A percentile compares a stretch with the other conserved stretches of the same genome.
Evolutionary conservation across 2,797 vertebrate genomes (phyloP).

Genomic region (Leptatherina wallacei): DNA sequence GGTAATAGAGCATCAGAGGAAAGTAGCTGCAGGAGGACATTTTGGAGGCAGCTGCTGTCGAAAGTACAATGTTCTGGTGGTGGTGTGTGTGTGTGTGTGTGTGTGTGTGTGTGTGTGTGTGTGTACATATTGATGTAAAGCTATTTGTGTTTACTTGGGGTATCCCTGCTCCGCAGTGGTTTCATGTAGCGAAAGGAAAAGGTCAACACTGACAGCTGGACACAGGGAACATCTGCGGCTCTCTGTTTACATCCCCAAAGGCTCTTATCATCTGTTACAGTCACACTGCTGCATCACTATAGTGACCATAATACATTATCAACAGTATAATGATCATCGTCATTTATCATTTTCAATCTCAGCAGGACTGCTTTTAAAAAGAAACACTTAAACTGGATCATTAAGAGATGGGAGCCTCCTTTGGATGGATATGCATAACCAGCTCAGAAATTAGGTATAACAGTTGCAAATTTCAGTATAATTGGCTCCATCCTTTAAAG

Average conservation of each 20-base stretch:
- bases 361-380: background rate
- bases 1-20: constrained; percentile 2
- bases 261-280: constrained; percentile 38
- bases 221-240: constrained; percentile 60
- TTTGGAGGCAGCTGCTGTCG: constrained; percentile 21
- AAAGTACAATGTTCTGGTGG: background rate
- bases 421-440: no score
- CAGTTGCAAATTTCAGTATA: no score
- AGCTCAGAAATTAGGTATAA: no score
- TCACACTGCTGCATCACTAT: constrained; percentile 1
- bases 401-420: background rate
- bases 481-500: no score
- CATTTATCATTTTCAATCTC: background rate
- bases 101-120: background rate
- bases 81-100: no score
- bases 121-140: constrained; percentile 13
- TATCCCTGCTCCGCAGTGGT: constrained; percentile 17
- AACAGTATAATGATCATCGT: background rate
- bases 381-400: background rate
- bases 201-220: constrained; percentile 72
- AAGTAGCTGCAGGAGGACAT: constrained; percentile 12
- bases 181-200: constrained; percentile 65
- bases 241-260: constrained; percentile 45
- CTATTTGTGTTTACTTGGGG: constrained; percentile 29
- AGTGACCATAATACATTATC: constrained; percentile 15